A percentile compares a stretch with the other conserved stretches of the same genome.
phyloP scores from a whole-genome alignment of 2,888 invertebrate species.

The Caenorhabditis sp. region DNA sequence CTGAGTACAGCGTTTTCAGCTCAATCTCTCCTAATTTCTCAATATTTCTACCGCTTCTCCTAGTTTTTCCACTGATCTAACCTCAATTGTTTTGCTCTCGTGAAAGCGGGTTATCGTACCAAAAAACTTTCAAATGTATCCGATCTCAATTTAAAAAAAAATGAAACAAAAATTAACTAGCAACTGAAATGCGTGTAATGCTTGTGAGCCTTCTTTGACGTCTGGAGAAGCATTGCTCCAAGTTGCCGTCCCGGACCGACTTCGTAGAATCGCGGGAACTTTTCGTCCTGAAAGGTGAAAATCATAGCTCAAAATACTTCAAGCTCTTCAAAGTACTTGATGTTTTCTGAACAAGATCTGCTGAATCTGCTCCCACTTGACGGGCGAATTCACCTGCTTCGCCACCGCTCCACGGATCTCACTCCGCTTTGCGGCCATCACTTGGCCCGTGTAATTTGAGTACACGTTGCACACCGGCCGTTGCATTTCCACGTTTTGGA shows the following conservation, averaged over 20 bases:
- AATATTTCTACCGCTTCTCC: not conserved
- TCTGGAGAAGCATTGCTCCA: constrained; percentile 73
- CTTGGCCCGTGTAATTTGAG: constrained; percentile 75
- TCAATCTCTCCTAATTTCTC: not conserved
- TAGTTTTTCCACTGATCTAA: not conserved
- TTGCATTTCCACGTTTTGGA: constrained; percentile 59
- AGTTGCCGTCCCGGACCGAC: constrained; percentile 77
- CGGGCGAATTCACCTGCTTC: constrained; percentile 73
- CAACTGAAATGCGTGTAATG: constrained; percentile 67
- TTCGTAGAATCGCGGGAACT: constrained; percentile 76
- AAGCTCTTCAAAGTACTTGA: constrained; percentile 55
- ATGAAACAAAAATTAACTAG: constrained; percentile 28
- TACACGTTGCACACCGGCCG: constrained; percentile 72
- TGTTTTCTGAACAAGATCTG: constrained; percentile 76
- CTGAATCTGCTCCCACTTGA: constrained; percentile 78
- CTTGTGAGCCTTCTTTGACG: constrained; percentile 75
- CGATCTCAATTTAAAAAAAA: not conserved
- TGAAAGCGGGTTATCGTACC: constrained; percentile 2
- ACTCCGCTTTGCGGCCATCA: constrained; percentile 66
- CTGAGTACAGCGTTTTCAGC: constrained; percentile 53
- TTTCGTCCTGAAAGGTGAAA: constrained; percentile 59
- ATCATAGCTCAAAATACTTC: not conserved
- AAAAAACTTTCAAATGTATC: not conserved
- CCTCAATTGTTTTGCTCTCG: not conserved
- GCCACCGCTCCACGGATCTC: constrained; percentile 69